Base-by-base conservation (phyloP, 2,113 vertebrate genomes). In the Petromus typicus region DNA sequence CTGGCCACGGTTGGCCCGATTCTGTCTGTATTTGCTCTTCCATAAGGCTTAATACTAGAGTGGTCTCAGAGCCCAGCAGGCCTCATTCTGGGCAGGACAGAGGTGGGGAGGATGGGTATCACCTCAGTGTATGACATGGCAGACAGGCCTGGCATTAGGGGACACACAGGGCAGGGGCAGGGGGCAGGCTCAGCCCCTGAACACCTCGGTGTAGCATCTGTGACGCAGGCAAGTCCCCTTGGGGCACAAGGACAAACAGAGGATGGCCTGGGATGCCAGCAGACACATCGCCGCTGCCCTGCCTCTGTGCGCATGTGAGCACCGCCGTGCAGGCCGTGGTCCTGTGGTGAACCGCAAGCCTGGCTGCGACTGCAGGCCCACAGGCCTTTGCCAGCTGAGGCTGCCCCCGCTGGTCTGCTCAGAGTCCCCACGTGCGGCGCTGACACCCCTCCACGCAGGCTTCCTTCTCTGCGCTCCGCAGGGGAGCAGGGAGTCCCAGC, bases 81-180 rank as follows among this genome's bases (percentile, higher is more conserved):
- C 16, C 25, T 54, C 0, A 3, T 40, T 69, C 34, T 51, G 25
- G 30, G 16, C 14, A 48, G n/a, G 32, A 30, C 22, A 57, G 1
- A 54, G 18, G 57, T 76, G 0, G 5, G 34, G 12, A 59, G 7
- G 2, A 32, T 25, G 6, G 3, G n/a, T 13, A 27, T 2, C 3
- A 84, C 34, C 45, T 59, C 30, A 32, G 22, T 37, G 63, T 7
- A 5, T 23, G 23, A 88, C n/a, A 57, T 5, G 23, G 82, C 30
- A 40, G 25, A 43, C 37, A 18, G 59, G 30, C 17, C 32, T 34
- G 3, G 25, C 0, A 0, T 32, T 8, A 22, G 81, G 22, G 40
- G 8, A 64, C 32, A 54, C 17, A 40, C 2, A 23, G 57, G 22
- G 40, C 1, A 5, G 34, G 81, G 37, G 37, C 37, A 73, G 69